Conservation (phyloP, 2,113 vertebrate genomes). For the Serinus canaria region DNA sequence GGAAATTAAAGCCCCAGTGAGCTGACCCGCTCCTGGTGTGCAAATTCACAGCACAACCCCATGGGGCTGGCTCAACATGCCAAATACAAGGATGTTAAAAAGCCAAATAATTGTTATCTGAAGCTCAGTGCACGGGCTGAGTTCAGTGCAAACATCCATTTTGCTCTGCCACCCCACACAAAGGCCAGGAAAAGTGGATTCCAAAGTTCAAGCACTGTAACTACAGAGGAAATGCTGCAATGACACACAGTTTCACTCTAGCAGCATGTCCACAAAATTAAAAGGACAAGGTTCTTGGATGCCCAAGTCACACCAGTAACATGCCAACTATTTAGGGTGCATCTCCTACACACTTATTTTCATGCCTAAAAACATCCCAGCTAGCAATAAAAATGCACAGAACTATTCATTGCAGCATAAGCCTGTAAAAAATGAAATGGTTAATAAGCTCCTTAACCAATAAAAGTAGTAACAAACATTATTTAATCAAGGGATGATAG, state of each 20-base stretch:
- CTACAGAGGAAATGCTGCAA: neutral
- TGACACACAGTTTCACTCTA: neutral
- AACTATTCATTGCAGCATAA: neutral
- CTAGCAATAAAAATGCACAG: neutral
- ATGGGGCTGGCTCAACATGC: neutral
- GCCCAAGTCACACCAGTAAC: neutral
- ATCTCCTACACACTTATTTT: neutral
- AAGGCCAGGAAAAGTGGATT: slow-evolving; percentile 26
- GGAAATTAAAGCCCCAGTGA: neutral
- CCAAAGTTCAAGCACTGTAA: slow-evolving; percentile 51
- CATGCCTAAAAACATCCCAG: neutral
- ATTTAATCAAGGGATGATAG: neutral
- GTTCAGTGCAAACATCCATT: slow-evolving; percentile 38
- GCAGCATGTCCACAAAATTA: neutral
- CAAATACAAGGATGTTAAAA: slow-evolving; percentile 11
- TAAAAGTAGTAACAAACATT: neutral
- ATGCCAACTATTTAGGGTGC: neutral
- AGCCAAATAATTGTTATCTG: slow-evolving; percentile 25
- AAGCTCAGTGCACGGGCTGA: neutral
- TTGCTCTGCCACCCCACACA: slow-evolving; percentile 4
- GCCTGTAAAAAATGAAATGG: neutral
- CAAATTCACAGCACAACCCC: neutral
- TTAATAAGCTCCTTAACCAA: neutral
- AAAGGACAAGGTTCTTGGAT: neutral
- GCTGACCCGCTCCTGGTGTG: neutral